Evolutionary conservation across 2,113 vertebrate species (phyloP), one percentile per base, ranked within the genome.

Genomic region (Apeltes quadracus): DNA sequence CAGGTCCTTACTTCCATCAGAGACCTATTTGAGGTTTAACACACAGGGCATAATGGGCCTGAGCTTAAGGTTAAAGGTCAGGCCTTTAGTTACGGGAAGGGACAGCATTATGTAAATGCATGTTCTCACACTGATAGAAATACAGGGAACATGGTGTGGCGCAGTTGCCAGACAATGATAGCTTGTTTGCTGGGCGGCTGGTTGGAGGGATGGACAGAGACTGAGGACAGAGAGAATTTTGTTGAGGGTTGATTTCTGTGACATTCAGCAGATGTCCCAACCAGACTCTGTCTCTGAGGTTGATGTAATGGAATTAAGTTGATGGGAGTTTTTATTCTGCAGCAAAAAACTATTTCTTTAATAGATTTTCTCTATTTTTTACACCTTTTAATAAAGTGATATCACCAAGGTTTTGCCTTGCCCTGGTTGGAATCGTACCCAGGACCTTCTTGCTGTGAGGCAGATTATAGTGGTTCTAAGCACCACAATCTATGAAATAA

Each of bases 131-230:
- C 25, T 27, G 51, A 53, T 53, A 53, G 13, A 53, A 53, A 23
- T 53, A 50, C 10, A 15, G 51, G 23, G 22, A 27, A 12, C 11
- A 62, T 50, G 75, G 46, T 57, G 34, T 73, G 58, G 55, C 75
- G 64, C 48, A 67, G 78, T 88, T 57, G 63, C 25, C 71, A 75
- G 72, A 92, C 89, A 91, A 91, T 87, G 84, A 70, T 72, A 76
- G 77, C 82, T 85, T 91, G 89, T 92, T 90, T 62, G 63, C 76
- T 61, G 32, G 66, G 58, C 78, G 75, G 76, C 27, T 54, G 63
- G 72, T 73, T 73, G 73, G 55, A 81, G 76, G 84, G 61, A 75
- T 73, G 74, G 75, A 78, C 39, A 75, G 75, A 69, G 72, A 82
- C 62, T 59, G 59, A 57, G 62, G 39, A 72, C 7, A 72, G 76